Evolutionary conservation across 2,888 invertebrate genomes (phyloP).

Genomic region (Notocelia uddmanniana): DNA sequence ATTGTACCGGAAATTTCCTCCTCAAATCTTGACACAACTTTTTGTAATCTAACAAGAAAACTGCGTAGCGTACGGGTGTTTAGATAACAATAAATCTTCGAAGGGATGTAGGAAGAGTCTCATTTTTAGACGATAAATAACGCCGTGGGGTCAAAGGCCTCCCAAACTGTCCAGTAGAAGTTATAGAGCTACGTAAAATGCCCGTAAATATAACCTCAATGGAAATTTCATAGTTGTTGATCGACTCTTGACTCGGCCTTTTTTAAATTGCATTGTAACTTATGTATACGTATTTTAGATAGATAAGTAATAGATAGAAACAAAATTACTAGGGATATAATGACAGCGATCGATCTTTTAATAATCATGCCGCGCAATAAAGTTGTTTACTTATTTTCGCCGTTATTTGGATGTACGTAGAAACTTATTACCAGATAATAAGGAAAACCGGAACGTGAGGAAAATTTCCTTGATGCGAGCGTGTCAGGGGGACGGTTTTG

Average conservation of each 20-base stretch:
- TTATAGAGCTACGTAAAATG: conserved; percentile 35
- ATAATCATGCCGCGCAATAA: conserved; percentile 15
- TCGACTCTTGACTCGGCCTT: conserved; percentile 20
- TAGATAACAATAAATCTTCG: conserved; percentile 48
- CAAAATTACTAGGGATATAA: not conserved
- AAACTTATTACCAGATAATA: conserved; percentile 41
- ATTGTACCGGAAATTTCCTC: conserved; percentile 16
- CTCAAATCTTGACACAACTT: conserved; percentile 33
- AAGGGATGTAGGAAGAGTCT: conserved; percentile 45
- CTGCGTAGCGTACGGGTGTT: not conserved
- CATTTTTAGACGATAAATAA: conserved; percentile 49
- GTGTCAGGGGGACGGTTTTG: conserved; percentile 35
- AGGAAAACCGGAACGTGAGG: conserved; percentile 37
- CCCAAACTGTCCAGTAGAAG: conserved; percentile 41
- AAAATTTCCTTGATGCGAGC: conserved; percentile 25
- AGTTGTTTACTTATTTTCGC: conserved; percentile 24
- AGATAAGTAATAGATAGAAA: not conserved
- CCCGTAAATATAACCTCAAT: conserved; percentile 33
- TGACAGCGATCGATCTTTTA: not conserved
- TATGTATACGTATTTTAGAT: not conserved
- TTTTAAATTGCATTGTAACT: not conserved
- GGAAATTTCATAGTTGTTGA: conserved; percentile 36
- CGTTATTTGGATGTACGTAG: not conserved
- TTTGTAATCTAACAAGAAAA: conserved; percentile 36
- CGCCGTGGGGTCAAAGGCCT: conserved; percentile 48